Evolutionary conservation across 1,140 invertebrate species (phyloP), one percentile per base, ranked within the genome.

Genomic region (Bombus waltoni): DNA sequence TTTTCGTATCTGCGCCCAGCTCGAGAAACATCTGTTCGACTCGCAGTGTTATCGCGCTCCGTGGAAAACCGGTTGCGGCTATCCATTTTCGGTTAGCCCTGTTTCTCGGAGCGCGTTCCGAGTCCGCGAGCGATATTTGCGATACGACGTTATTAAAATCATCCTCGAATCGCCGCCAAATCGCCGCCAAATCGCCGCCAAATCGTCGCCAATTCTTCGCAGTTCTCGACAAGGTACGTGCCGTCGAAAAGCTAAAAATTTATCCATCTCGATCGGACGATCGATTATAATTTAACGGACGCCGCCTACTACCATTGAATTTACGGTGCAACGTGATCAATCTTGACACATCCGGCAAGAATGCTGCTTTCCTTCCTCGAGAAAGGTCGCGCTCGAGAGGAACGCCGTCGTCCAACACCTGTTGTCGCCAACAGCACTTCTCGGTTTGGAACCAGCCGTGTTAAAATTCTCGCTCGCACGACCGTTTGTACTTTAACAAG

Each of bases 391-490:
- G 62, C 81, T 53, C 74, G 87, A 82, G 73, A 83, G 80, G 82
- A 88, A 83, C 66, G 84, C 57, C 71, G 73, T 81, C 85, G 76
- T 92, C 79, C 65, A 83, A 73, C 92, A 93, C 84, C 91, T 93
- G 92, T 92, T 91, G 90, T 89, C 86, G 88, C 68, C 59, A 74
- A 62, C 18, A 81, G 72, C 88, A 88, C 88, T 85, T 74, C 78
- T 62, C 66, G 28, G 81, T 32, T 32, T 35, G 77, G 66, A 75
- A 47, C 35, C 35, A 25, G 47, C 32, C 75, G 65, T 25, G 22
- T 75, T 70, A 18, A 71, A 68, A 83, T 83, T 83, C 73, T 57
- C 40, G 47, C 47, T 53, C 47, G 47, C 47, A 22, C 47, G n/a
- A 38, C 44, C 18, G 28, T 35, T n/a, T 66, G 57, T 72, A 47